Percentiles rank a stretch among this genome's conserved stretches.
Conservation (phyloP, 2,797 vertebrate species). For the Falco rusticolus region DNA sequence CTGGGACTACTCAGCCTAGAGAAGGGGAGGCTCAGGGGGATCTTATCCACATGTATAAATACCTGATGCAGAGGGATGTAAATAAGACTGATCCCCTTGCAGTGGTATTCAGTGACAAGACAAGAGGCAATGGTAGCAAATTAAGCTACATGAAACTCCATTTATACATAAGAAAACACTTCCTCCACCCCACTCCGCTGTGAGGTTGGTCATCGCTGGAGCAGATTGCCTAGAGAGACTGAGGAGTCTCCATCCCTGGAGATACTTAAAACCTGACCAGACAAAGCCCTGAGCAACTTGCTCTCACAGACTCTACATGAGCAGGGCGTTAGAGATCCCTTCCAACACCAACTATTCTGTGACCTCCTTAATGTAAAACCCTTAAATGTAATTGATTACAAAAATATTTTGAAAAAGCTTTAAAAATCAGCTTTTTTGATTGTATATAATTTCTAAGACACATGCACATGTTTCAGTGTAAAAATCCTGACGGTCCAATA, state of each 20-base stretch:
- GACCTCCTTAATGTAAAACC: background rate
- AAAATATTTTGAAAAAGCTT: background rate
- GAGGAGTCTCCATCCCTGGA: background rate
- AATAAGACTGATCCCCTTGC: background rate
- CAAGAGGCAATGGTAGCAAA: background rate
- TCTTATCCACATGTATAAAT: fast-evolving
- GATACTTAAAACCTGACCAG: too few species aligned
- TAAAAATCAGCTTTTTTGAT: background rate
- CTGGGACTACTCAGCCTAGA: too few species aligned
- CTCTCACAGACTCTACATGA: too few species aligned
- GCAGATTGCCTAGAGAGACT: background rate
- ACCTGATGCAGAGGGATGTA: background rate
- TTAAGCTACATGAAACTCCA: background rate
- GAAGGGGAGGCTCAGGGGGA: too few species aligned
- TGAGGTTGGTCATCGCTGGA: background rate
- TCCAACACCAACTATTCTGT: background rate
- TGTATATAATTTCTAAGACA: too few species aligned
- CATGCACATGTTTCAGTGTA: background rate
- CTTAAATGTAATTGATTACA: background rate
- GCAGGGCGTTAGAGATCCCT: background rate
- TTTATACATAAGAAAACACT: background rate
- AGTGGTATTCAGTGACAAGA: background rate
- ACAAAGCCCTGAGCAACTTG: background rate
- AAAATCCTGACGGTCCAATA: too few species aligned
- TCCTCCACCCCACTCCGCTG: fast-evolving